These are phyloP conservation scores for Centroberyx gerrardi DNA, from an alignment of 2,797 vertebrate species.

Conservation along the genomic window DNA sequence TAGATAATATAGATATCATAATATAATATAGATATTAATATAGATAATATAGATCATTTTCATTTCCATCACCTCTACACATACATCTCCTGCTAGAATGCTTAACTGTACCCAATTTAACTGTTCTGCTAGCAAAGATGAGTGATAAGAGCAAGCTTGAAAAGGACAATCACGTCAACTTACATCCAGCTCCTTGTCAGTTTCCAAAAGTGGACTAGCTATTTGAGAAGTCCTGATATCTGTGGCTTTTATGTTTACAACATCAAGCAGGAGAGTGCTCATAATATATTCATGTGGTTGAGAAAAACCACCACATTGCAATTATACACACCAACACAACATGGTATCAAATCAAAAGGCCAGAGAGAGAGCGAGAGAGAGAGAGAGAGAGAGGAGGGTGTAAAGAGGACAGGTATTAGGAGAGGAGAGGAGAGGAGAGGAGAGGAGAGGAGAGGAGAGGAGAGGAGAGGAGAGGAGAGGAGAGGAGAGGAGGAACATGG, in stretches of 20 bases:
- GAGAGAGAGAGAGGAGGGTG: too few species aligned
- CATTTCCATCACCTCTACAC: background rate
- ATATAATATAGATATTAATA: background rate
- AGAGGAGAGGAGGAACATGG: background rate
- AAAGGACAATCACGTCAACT: background rate
- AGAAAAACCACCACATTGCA: background rate
- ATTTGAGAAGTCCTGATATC: background rate
- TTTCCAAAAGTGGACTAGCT: background rate
- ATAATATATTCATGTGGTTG: background rate
- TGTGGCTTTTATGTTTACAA: background rate
- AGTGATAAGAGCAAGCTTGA: background rate
- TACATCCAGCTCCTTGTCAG: background rate
- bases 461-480: background rate
- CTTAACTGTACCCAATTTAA: background rate
- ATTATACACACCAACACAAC: background rate
- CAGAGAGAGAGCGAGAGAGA: background rate
- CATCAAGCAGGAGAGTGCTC: background rate
- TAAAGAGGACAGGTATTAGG: too few species aligned
- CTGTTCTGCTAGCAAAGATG: background rate
- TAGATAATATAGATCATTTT: too few species aligned
- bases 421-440: too few species aligned
- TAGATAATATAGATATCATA: background rate
- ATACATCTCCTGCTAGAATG: conserved; percentile 1
- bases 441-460: too few species aligned
- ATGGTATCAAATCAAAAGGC: background rate